phyloP scores from a whole-genome alignment of 2,113 vertebrate genomes.

The Neomonachus schauinslandi region DNA sequence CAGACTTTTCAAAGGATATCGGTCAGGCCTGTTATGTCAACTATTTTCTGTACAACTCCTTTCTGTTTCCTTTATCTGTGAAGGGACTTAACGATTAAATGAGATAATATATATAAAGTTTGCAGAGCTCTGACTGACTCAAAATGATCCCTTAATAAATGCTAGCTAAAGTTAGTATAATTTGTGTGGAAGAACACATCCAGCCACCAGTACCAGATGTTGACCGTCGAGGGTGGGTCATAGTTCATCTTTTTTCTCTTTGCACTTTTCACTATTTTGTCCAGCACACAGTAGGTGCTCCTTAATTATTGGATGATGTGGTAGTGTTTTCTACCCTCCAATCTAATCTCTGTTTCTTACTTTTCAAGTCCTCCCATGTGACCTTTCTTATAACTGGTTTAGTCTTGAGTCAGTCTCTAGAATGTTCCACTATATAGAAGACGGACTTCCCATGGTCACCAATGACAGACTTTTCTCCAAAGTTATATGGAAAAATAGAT shows the following conservation, averaged over 20 bases:
- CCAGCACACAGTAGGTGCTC: background rate
- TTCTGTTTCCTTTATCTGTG: background rate
- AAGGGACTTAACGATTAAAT: background rate
- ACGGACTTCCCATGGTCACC: background rate
- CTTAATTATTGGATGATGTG: background rate
- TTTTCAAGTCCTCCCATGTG: background rate
- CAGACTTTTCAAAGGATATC: background rate
- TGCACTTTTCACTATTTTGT: background rate
- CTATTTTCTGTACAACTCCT: background rate
- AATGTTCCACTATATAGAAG: background rate
- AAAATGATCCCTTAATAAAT: background rate
- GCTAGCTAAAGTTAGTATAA: background rate
- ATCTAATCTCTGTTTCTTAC: background rate
- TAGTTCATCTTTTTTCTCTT: background rate
- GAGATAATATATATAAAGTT: background rate
- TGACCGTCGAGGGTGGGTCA: background rate
- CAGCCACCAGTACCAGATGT: background rate
- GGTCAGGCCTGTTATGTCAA: background rate
- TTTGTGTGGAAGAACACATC: background rate
- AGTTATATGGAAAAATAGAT: background rate
- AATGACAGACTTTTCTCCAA: background rate
- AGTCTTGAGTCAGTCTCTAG: background rate
- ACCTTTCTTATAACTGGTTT: background rate
- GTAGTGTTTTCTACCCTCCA: background rate
- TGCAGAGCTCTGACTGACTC: background rate